Conservation (phyloP, 37 sponge, comb jelly and placozoan genomes). For the Hexactinellida sp. region DNA sequence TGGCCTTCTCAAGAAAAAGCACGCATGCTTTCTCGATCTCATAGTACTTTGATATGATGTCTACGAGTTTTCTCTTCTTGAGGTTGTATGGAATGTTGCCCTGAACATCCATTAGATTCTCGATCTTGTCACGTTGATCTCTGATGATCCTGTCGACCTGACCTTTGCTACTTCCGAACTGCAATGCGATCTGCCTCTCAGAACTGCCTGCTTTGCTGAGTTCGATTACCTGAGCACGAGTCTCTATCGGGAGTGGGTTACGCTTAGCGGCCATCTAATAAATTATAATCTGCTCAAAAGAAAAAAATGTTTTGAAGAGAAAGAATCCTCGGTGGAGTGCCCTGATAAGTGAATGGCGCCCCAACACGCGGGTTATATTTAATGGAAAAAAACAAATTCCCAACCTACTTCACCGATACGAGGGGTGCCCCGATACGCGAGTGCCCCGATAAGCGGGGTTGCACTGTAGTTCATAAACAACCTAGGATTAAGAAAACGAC, state of each 20-base stretch:
- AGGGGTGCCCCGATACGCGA: too few relatives aligned
- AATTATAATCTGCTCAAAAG: too few relatives aligned
- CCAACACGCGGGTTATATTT: too few relatives aligned
- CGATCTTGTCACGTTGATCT: neutral
- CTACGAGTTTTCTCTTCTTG: neutral
- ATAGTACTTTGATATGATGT: neutral
- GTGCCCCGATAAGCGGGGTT: too few relatives aligned
- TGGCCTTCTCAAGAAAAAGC: neutral
- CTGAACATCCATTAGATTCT: neutral
- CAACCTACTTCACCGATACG: too few relatives aligned
- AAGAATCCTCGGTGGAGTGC: too few relatives aligned
- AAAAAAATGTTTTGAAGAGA: too few relatives aligned
- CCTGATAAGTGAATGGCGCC: too few relatives aligned
- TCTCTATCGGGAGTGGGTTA: neutral
- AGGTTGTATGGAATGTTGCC: neutral
- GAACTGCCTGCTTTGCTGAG: neutral
- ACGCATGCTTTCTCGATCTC: neutral
- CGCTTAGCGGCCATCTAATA: neutral
- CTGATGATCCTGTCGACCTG: neutral
- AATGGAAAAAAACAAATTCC: too few relatives aligned
- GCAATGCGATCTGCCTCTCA: neutral
- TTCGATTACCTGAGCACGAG: neutral
- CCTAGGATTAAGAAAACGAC: too few relatives aligned
- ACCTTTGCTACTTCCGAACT: neutral
- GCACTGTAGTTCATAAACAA: too few relatives aligned